phyloP scores from a whole-genome alignment of 2,888 invertebrate genomes.

The Melangyna quadrimaculata region DNA sequence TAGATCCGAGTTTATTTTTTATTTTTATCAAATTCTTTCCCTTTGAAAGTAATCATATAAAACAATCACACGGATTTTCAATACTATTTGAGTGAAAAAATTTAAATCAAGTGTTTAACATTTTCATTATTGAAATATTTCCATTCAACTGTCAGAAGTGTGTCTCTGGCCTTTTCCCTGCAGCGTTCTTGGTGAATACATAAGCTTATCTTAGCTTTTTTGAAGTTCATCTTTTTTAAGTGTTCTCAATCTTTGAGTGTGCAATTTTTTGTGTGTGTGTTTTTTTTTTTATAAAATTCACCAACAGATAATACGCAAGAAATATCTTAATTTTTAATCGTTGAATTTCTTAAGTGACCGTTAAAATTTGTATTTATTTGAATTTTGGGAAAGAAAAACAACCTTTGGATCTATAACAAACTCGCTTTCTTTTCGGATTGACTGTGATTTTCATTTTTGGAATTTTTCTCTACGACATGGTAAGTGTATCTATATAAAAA shows the following conservation, averaged over 20 bases:
- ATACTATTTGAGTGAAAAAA: constrained; percentile 14
- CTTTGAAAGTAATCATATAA: not conserved
- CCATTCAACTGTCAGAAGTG: not conserved
- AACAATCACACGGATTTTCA: constrained; percentile 57
- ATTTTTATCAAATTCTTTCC: not conserved
- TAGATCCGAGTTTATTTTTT: not conserved
- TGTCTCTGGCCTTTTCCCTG: not conserved
- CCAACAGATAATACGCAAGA: constrained; percentile 12
- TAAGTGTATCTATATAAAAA: constrained; percentile 32
- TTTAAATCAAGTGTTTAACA: constrained; percentile 50
- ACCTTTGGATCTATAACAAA: constrained; percentile 17
- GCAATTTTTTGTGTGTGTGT: constrained; percentile 17
- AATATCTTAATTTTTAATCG: not conserved
- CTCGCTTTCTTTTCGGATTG: constrained; percentile 21
- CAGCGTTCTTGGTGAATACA: not conserved
- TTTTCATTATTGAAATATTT: constrained; percentile 22
- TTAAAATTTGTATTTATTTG: constrained; percentile 5
- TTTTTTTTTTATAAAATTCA: not conserved
- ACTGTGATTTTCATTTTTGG: constrained; percentile 43
- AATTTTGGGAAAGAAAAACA: not conserved
- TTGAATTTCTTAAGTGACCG: constrained; percentile 8
- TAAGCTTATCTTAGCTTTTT: constrained; percentile 24
- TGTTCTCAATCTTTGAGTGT: constrained; percentile 24
- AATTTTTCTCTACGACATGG: constrained; percentile 59
- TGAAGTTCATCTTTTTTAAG: constrained; percentile 27